These are phyloP conservation scores for Paragorgia papillata DNA, from an alignment of 92 coral and sea anemone species.

Conservation along the genomic window DNA sequence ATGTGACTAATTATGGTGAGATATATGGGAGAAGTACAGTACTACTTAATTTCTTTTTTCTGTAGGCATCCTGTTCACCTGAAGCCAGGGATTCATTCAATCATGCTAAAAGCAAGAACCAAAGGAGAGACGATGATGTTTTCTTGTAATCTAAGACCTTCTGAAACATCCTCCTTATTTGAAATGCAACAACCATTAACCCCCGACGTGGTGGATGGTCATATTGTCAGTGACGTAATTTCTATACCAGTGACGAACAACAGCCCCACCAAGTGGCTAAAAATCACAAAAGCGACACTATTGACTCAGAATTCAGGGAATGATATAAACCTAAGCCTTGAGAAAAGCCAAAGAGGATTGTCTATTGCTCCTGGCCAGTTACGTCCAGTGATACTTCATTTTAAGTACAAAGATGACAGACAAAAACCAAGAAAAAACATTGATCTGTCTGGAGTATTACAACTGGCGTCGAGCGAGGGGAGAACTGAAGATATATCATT, in stretches of 20 bases:
- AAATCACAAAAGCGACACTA: slow-evolving; percentile 63
- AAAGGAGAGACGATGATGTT: slow-evolving; percentile 64
- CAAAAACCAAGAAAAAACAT: slow-evolving; percentile 30
- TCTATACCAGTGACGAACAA: slow-evolving; percentile 73
- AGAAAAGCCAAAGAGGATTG: slow-evolving; percentile 45
- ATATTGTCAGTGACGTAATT: slow-evolving; percentile 66
- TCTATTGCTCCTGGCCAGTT: slow-evolving; percentile 89
- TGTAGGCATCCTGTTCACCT: slow-evolving; percentile 82
- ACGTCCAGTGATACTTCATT: slow-evolving; percentile 56
- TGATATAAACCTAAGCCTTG: slow-evolving; percentile 50
- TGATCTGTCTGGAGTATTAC: slow-evolving; percentile 55
- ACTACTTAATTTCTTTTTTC: slow-evolving; percentile 6
- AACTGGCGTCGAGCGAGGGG: slow-evolving; percentile 61
- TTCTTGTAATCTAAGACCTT: slow-evolving; percentile 60
- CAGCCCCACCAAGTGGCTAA: slow-evolving; percentile 74
- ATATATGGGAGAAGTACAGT: no score
- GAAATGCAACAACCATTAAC: slow-evolving; percentile 66
- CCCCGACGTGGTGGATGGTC: slow-evolving; percentile 90
- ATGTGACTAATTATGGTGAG: no score
- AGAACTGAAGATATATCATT: slow-evolving; percentile 61
- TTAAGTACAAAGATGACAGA: slow-evolving; percentile 58
- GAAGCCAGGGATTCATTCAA: slow-evolving; percentile 79
- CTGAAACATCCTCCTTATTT: slow-evolving; percentile 54
- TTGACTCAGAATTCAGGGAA: slow-evolving; percentile 39
- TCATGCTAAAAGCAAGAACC: slow-evolving; percentile 72